Base-by-base conservation (phyloP, 2,797 vertebrate genomes). In the Characodon lateralis region DNA sequence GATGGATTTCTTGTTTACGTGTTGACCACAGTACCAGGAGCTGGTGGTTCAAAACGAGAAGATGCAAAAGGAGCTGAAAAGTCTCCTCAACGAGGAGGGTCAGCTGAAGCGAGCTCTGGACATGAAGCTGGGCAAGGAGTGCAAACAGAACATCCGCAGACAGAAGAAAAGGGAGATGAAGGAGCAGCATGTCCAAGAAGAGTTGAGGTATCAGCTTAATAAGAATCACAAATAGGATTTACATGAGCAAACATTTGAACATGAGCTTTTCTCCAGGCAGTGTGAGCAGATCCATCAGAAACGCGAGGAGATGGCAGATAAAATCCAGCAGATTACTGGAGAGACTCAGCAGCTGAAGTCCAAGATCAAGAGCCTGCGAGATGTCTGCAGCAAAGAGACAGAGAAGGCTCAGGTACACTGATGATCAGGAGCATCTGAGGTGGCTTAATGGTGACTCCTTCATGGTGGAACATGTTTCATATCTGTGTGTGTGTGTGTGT, bases 221-320 rank as follows among this genome's bases (percentile, higher is more conserved):
- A 5, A 0, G 24, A 3, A 16, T 2, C 18, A 56, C 22, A 53
- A 1, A 18, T 20, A 20, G 24, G 6, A 26, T 26, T 48, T 10
- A 35, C 22, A 12, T 39, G 31, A 24, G 9, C 71, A 56, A 50
- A 24, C 1, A n/a, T 39, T 71, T 12, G 1, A 20, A 74, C 0
- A 0, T 10, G 0, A 35, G 0, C 9, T 71, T 0, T 82, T 75
- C 4, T 59, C 1, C 83, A 96, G 96, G 74, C 87, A 95, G 74
- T 96, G 90, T 71, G 90, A 95, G 86, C 93, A 95, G 74, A 94
- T 96, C 77, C 92, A 95, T 22, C 93, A 94, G 72, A 96, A 96
- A 78, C 92, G 95, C 0, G 95, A 96, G 77, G 94, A 95, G 76
- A 93, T 95, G 82, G 95, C 92, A 0, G 93, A 95, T 31, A 87